These are phyloP conservation scores for Thaleichthys pacificus DNA, from an alignment of 2,797 vertebrate species.

Conservation along the genomic window DNA sequence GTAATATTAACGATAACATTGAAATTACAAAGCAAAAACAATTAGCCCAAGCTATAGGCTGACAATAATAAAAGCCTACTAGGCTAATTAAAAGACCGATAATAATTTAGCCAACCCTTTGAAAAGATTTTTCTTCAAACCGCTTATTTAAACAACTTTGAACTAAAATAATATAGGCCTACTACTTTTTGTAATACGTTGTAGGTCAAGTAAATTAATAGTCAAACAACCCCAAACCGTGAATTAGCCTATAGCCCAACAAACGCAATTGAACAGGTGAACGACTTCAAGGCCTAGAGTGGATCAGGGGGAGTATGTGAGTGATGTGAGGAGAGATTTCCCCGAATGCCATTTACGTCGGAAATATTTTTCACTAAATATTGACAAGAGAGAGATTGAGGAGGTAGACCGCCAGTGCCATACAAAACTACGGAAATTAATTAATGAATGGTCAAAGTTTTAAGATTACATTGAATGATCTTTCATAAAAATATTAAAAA, in stretches of 20 bases:
- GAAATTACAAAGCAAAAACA: not conserved
- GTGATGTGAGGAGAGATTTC: constrained; percentile 60
- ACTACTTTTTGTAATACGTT: too few relatives aligned
- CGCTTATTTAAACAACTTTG: too few relatives aligned
- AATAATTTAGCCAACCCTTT: too few relatives aligned
- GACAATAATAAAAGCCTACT: not conserved
- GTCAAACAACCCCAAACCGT: not conserved
- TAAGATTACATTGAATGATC: constrained; percentile 8
- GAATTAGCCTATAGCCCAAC: not conserved
- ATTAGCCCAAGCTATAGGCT: not conserved
- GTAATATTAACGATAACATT: not conserved
- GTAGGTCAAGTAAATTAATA: not conserved
- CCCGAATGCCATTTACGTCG: constrained; percentile 72
- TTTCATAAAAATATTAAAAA: not conserved
- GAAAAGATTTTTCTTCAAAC: too few relatives aligned
- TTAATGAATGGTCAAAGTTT: constrained; percentile 39
- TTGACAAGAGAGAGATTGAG: constrained; percentile 57
- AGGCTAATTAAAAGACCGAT: not conserved
- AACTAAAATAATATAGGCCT: too few relatives aligned
- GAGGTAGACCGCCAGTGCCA: constrained; percentile 44
- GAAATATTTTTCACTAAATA: constrained; percentile 71
- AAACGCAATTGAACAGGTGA: constrained; percentile 44
- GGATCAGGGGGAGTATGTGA: constrained; percentile 18
- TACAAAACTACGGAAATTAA: constrained; percentile 41
- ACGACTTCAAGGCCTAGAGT: constrained; percentile 26